Conservation (phyloP, 2,113 vertebrate genomes). For the Scalopus aquaticus region DNA sequence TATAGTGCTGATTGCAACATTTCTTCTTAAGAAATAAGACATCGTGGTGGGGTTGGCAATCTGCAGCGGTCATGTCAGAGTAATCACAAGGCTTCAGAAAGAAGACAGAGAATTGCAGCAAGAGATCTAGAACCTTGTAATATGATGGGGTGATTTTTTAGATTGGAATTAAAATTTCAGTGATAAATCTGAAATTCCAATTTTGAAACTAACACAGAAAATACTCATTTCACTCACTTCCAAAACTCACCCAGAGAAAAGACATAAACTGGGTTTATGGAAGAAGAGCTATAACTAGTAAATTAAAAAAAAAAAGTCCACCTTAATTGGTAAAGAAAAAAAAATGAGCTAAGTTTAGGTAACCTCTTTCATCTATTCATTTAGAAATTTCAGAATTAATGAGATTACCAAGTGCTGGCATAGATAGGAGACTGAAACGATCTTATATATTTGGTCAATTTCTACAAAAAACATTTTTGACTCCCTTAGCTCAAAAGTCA, state of each 20-base stretch:
- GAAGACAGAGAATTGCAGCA: constrained; percentile 1
- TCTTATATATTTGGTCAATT: background rate
- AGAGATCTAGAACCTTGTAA: background rate
- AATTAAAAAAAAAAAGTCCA: background rate
- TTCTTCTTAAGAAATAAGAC: constrained; percentile 70
- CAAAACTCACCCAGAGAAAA: background rate
- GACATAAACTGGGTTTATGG: background rate
- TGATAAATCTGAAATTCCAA: background rate
- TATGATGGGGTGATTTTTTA: background rate
- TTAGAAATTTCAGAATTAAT: background rate
- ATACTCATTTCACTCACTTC: background rate
- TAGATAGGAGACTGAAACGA: background rate
- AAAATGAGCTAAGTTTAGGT: background rate
- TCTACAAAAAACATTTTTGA: background rate
- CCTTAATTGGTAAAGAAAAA: background rate
- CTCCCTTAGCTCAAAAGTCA: background rate
- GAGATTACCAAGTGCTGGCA: background rate
- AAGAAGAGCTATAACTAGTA: background rate
- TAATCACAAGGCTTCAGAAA: constrained; percentile 61
- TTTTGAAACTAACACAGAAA: background rate
- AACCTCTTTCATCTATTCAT: background rate
- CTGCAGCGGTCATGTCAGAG: constrained; percentile 45
- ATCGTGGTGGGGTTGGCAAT: constrained; percentile 59
- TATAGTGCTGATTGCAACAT: constrained; percentile 66
- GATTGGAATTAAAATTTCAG: background rate